Base-by-base conservation (phyloP, 2,797 vertebrate genomes). In the Etheostoma nigrum region DNA sequence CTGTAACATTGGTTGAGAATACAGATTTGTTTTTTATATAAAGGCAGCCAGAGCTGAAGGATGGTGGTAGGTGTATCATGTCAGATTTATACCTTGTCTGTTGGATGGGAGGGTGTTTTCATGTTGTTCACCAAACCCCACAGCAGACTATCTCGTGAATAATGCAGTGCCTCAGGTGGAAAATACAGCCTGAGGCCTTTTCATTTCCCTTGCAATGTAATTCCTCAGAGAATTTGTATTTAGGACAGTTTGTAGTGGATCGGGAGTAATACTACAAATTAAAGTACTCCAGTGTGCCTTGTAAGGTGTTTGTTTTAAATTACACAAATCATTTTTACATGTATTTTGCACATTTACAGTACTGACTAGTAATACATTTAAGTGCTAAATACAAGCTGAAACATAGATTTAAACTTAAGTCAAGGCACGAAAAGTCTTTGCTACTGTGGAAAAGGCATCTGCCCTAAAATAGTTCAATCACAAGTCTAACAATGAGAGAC, bases 151-250 rank as follows among this genome's bases (percentile, higher is more conserved):
- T 74, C 83, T 88, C 1, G 64, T 94, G 88, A 94, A 94, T 93
- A 91, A 93, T 94, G 89, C 87, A 94, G 68, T 4, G 60, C 85
- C 79, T 86, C 64, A 85, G 83, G 92, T 89, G 66, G 90, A 91
- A 40, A 90, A 90, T 84, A 86, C 87, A 89, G 91, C 93, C 90
- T 86, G 74, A 63, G 87, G 91, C 91, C 47, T 73, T 76, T 89
- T 83, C 70, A 64, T 75, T 47, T 55, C 66, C 62, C 75, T 78
- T 77, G 74, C 83, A 86, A 69, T 67, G 54, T 76, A 62, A 72
- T 61, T 80, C 76, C 82, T 76, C 49, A 18, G 71, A 60, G 83
- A 84, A 90, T 90, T 85, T 87, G 81, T 76, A 90, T 90, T 91
- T 86, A 74, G 74, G 55, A 71, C 74, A 67, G 74, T 85, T 87